These are phyloP conservation scores for Vombatus ursinus DNA, from an alignment of 2,113 vertebrate genomes.

Conservation along the genomic window DNA sequence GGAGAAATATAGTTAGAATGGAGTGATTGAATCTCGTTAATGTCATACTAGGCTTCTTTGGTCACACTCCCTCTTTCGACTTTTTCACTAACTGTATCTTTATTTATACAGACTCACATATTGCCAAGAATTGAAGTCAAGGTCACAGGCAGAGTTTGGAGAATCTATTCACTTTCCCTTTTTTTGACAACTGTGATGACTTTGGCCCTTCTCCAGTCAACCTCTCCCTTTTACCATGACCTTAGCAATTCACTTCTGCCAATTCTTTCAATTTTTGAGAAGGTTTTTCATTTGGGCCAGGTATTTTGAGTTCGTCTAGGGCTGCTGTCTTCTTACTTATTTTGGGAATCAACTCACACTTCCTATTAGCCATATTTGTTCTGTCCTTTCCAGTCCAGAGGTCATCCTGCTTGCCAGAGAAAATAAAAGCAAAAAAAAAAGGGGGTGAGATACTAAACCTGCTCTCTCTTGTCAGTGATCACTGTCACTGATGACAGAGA, in stretches of 20 bases:
- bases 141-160: not conserved
- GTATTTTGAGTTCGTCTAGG: not conserved
- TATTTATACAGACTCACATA: not conserved
- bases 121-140: not conserved
- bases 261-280: not conserved
- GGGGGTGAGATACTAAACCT: not conserved
- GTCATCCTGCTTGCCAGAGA: not conserved
- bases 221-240: not conserved
- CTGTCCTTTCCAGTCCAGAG: not conserved
- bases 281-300: not conserved
- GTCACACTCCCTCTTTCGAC: not conserved
- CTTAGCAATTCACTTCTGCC: not conserved
- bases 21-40: not conserved
- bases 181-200: not conserved
- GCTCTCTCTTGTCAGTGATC: not conserved
- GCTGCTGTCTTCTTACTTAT: not conserved
- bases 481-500: not conserved
- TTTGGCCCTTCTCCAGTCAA: not conserved
- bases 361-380: not conserved
- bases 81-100: not conserved
- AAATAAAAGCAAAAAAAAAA: not conserved
- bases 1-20: not conserved
- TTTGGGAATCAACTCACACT: not conserved
- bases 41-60: not conserved
- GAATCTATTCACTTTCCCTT: not conserved